A percentile compares a stretch with the other conserved stretches of the same genome.
phyloP scores from a whole-genome alignment of 1,140 invertebrate genomes.

The Zaprionus lachaisei region DNA sequence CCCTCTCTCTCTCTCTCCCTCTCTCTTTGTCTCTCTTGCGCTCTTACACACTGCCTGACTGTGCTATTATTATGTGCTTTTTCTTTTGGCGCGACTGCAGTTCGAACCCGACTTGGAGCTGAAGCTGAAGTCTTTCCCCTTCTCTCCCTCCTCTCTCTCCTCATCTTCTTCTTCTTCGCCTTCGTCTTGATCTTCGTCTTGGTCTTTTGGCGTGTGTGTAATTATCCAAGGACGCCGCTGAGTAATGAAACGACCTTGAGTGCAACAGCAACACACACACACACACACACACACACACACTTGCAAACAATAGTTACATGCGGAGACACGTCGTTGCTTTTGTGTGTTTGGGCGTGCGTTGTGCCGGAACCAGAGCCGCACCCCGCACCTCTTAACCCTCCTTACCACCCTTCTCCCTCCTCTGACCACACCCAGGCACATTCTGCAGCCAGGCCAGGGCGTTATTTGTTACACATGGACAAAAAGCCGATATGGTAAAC shows the following conservation, averaged over 20 bases:
- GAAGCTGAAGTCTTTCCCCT: slow-evolving; percentile 7
- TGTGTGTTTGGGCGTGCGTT: slow-evolving; percentile 67
- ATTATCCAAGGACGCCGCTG: slow-evolving; percentile 82
- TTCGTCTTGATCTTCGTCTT: slow-evolving; percentile 51
- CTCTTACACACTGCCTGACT: slow-evolving; percentile 21
- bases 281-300: slow-evolving; percentile 26
- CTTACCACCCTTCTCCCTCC: background rate
- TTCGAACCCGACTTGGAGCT: slow-evolving; percentile 21
- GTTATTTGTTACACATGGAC: slow-evolving; percentile 76
- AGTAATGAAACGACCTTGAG: slow-evolving; percentile 83
- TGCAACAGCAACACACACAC: slow-evolving; percentile 62
- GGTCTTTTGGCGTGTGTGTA: slow-evolving; percentile 77
- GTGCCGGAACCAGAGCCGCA: slow-evolving; percentile 16
- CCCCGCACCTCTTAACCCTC: background rate
- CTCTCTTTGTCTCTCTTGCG: slow-evolving; percentile 3
- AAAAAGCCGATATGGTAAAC: slow-evolving; percentile 77
- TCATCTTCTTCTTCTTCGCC: slow-evolving; percentile 49
- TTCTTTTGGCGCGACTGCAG: slow-evolving; percentile 45
- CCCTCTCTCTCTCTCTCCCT: slow-evolving; percentile 1
- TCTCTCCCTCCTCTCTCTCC: background rate
- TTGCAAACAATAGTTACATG: slow-evolving; percentile 33
- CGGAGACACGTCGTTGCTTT: slow-evolving; percentile 39
- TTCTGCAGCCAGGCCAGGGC: slow-evolving; percentile 36
- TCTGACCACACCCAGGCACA: slow-evolving; percentile 7
- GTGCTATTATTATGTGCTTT: slow-evolving; percentile 55